Percentiles rank a stretch among this genome's conserved stretches.
These are phyloP conservation scores for Chloropsis hardwickii DNA, from an alignment of 2,113 vertebrate genomes.

Conservation along the genomic window DNA sequence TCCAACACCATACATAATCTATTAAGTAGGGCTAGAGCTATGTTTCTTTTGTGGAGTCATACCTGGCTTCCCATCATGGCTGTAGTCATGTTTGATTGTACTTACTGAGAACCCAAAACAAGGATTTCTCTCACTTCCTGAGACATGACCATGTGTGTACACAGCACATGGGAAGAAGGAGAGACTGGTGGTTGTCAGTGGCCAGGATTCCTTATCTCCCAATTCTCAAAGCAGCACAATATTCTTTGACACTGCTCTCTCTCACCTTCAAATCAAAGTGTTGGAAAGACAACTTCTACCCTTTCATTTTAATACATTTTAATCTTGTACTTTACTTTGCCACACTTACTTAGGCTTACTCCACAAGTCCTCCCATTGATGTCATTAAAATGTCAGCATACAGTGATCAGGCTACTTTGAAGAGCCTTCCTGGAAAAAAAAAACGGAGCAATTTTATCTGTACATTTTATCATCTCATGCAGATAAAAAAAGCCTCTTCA, in stretches of 20 bases:
- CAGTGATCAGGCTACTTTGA: neutral
- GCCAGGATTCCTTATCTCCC: neutral
- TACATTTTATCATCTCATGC: neutral
- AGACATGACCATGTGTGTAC: neutral
- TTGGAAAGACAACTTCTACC: neutral
- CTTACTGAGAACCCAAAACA: neutral
- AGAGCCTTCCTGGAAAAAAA: neutral
- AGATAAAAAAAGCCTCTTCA: neutral
- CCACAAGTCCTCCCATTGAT: neutral
- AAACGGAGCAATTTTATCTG: neutral
- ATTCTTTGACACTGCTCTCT: neutral
- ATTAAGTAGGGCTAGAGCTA: neutral
- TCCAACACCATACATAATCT: neutral
- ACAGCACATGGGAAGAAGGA: neutral
- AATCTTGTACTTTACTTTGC: neutral
- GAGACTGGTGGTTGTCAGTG: neutral
- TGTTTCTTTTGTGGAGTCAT: neutral
- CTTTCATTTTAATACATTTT: neutral
- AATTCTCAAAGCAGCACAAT: neutral
- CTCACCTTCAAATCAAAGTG: neutral
- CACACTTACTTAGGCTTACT: neutral
- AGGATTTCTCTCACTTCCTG: neutral
- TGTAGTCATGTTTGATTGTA: neutral
- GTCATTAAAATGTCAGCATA: neutral
- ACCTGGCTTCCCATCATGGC: neutral